phyloP scores from a whole-genome alignment of 2,888 invertebrate genomes.

The Diaprepes abbreviatus region DNA sequence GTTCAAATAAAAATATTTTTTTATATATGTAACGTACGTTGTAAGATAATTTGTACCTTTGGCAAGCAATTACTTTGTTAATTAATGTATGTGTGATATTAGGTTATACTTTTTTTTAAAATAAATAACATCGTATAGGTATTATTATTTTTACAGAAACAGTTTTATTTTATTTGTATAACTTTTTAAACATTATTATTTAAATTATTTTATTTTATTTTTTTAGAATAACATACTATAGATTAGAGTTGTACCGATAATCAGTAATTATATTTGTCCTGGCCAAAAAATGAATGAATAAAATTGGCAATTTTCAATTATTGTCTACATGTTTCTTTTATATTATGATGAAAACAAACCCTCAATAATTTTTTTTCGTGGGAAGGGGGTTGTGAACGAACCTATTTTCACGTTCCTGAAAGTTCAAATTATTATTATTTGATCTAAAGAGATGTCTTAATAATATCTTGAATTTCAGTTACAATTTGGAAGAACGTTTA shows the following conservation, averaged over 20 bases:
- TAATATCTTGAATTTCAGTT: too few relatives aligned
- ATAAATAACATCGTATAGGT: conserved; percentile 23
- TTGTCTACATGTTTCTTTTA: too few relatives aligned
- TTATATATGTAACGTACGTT: conserved; percentile 37
- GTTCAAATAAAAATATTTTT: conserved; percentile 43
- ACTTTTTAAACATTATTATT: neutral
- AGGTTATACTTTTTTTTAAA: conserved; percentile 25
- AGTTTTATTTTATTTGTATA: neutral
- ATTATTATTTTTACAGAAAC: conserved; percentile 21
- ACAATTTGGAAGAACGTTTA: too few relatives aligned
- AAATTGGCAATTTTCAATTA: too few relatives aligned
- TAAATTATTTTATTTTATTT: too few relatives aligned
- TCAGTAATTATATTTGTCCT: neutral
- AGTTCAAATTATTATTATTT: too few relatives aligned
- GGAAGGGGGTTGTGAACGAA: too few relatives aligned
- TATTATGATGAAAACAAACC: too few relatives aligned
- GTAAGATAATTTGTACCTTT: conserved; percentile 46
- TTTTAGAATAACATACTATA: conserved; percentile 6
- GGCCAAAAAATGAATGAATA: too few relatives aligned
- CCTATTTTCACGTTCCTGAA: too few relatives aligned
- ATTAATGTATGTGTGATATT: conserved; percentile 34
- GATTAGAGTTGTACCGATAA: neutral
- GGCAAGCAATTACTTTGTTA: conserved; percentile 28
- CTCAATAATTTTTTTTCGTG: too few relatives aligned
- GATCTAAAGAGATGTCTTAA: too few relatives aligned